These are phyloP conservation scores for Cryptophagus acutangulus DNA, from an alignment of 2,888 invertebrate genomes.

Conservation along the genomic window DNA sequence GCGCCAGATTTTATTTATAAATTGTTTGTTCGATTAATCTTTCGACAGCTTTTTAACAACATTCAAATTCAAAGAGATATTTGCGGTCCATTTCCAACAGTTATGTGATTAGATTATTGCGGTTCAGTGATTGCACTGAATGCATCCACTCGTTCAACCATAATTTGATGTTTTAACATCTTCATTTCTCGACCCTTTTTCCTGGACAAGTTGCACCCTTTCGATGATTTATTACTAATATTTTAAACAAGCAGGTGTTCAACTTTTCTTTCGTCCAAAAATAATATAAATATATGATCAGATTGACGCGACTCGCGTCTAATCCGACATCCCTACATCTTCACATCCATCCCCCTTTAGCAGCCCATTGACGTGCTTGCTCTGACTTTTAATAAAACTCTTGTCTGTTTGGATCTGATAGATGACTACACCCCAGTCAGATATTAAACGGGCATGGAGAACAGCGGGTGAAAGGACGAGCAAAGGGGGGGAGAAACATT, in stretches of 20 bases:
- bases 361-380: slow-evolving; percentile 48
- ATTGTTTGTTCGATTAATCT: no score
- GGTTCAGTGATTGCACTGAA: slow-evolving; percentile 33
- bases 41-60: no score
- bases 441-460: slow-evolving; percentile 48
- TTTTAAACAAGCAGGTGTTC: slow-evolving; percentile 1
- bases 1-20: no score
- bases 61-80: slow-evolving; percentile 30
- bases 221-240: not conserved
- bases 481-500: slow-evolving; percentile 30
- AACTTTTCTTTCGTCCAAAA: no score
- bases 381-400: slow-evolving; percentile 54
- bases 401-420: slow-evolving; percentile 55
- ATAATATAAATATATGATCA: no score
- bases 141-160: slow-evolving; percentile 30
- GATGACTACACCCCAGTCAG: slow-evolving; percentile 53
- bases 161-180: slow-evolving; percentile 37
- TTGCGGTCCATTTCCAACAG: slow-evolving; percentile 34
- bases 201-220: not conserved
- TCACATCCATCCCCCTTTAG: slow-evolving; percentile 21
- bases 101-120: slow-evolving; percentile 34
- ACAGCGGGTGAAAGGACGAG: slow-evolving; percentile 22
- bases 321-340: slow-evolving; percentile 18
- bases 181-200: no score
- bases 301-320: slow-evolving; percentile 33